phyloP scores from a whole-genome alignment of 2,113 vertebrate species.

The Gopherus flavomarginatus region DNA sequence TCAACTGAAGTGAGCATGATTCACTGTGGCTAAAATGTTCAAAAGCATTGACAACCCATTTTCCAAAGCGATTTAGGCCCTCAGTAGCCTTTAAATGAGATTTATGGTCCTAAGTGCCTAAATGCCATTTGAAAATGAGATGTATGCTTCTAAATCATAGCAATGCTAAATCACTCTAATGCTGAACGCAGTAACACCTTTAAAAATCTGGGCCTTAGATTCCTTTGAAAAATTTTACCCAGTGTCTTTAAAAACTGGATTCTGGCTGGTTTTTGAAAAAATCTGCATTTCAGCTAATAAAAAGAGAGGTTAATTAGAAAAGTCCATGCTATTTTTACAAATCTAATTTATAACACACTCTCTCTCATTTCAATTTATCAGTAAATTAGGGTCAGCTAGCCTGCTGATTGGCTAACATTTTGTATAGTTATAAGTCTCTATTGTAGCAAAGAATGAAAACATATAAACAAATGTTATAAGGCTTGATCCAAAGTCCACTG shows the following conservation, averaged over 20 bases:
- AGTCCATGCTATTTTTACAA: neutral
- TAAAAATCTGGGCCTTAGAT: neutral
- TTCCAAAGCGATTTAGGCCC: neutral
- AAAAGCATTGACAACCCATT: neutral
- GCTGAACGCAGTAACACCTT: neutral
- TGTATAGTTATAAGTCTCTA: neutral
- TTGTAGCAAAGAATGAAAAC: neutral
- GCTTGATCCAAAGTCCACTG: neutral
- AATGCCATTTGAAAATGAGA: rapidly evolving
- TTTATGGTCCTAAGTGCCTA: neutral
- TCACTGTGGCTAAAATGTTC: neutral
- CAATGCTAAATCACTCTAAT: neutral
- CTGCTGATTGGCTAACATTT: neutral
- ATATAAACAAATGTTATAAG: neutral
- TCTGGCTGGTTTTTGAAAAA: neutral
- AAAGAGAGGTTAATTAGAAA: neutral
- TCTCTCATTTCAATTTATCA: neutral
- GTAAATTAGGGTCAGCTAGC: neutral
- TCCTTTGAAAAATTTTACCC: neutral
- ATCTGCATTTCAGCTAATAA: neutral
- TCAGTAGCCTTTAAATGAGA: neutral
- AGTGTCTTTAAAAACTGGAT: neutral
- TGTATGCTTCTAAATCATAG: neutral
- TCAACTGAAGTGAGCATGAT: neutral
- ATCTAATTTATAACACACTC: neutral